Percentiles rank a stretch among this genome's conserved stretches.
phyloP scores from a whole-genome alignment of 2,113 vertebrate genomes.

The Lamprotornis superbus region DNA sequence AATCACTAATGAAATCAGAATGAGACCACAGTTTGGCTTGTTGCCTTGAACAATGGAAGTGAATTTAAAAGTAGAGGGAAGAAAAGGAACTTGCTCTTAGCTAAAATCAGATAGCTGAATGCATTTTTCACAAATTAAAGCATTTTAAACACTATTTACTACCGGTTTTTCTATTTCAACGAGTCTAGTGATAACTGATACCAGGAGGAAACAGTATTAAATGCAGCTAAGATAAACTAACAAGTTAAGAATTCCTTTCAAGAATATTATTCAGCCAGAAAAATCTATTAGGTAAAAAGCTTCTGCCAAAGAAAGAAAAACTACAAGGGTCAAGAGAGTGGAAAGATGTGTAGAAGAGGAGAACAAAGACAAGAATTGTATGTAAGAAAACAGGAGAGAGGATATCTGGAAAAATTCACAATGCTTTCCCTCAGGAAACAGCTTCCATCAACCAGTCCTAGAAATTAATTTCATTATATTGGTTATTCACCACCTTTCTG shows the following conservation, averaged over 20 bases:
- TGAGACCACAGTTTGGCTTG: conserved; percentile 64
- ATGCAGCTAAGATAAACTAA: neutral
- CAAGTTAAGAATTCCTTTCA: neutral
- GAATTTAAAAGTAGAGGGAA: conserved; percentile 31
- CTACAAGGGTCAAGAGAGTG: neutral
- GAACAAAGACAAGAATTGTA: neutral
- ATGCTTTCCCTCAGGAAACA: neutral
- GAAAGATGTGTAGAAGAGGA: neutral
- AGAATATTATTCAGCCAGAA: neutral
- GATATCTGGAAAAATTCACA: neutral
- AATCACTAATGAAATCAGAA: conserved; percentile 60
- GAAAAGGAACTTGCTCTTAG: conserved; percentile 2
- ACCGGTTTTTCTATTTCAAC: neutral
- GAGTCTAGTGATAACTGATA: neutral
- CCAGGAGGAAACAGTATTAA: neutral
- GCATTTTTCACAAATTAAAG: neutral
- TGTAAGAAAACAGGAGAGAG: neutral
- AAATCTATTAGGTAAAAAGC: neutral
- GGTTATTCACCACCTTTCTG: neutral
- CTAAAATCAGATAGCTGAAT: neutral
- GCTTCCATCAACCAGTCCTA: neutral
- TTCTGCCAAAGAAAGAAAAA: neutral
- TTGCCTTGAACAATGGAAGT: conserved; percentile 31
- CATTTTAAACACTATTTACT: neutral
- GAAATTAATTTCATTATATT: rapidly evolving